Evolutionary conservation across 2,113 vertebrate species (phyloP).

Genomic region (Elephantulus edwardii): DNA sequence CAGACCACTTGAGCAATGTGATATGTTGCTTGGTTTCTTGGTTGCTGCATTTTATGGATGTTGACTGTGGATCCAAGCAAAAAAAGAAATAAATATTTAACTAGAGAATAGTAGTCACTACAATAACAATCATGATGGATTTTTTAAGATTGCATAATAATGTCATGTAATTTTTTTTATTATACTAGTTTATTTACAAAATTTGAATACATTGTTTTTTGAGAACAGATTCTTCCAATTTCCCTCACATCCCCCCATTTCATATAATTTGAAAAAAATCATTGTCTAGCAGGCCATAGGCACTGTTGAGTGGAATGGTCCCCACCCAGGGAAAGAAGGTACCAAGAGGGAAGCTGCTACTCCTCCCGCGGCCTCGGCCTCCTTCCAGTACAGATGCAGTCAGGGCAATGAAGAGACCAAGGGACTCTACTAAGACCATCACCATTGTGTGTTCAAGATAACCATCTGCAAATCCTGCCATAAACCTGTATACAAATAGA

Average conservation of each 20-base stretch:
- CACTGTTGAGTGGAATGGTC: neutral
- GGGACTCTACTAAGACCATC: conserved; percentile 95
- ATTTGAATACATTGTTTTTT: too few relatives aligned
- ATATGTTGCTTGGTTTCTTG: too few relatives aligned
- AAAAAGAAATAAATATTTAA: neutral
- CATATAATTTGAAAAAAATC: too few relatives aligned
- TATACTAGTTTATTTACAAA: neutral
- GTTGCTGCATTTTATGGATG: too few relatives aligned
- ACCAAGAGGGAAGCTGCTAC: neutral
- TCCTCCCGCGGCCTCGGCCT: neutral
- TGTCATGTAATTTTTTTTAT: neutral
- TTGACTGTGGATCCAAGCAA: too few relatives aligned
- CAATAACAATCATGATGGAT: neutral
- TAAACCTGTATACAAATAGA: conserved; percentile 98
- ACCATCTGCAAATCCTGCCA: conserved; percentile 95
- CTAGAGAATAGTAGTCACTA: neutral
- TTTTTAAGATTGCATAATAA: neutral
- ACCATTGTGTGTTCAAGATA: conserved; percentile 92
- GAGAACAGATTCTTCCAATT: too few relatives aligned
- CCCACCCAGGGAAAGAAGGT: neutral
- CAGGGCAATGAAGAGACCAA: conserved; percentile 89
- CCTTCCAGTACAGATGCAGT: conserved; percentile 86
- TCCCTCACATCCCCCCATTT: too few relatives aligned
- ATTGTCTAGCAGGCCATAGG: too few relatives aligned
- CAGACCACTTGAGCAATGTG: too few relatives aligned